These are phyloP conservation scores for Urosaurus nigricauda DNA, from an alignment of 2,797 vertebrate genomes.

Conservation along the genomic window DNA sequence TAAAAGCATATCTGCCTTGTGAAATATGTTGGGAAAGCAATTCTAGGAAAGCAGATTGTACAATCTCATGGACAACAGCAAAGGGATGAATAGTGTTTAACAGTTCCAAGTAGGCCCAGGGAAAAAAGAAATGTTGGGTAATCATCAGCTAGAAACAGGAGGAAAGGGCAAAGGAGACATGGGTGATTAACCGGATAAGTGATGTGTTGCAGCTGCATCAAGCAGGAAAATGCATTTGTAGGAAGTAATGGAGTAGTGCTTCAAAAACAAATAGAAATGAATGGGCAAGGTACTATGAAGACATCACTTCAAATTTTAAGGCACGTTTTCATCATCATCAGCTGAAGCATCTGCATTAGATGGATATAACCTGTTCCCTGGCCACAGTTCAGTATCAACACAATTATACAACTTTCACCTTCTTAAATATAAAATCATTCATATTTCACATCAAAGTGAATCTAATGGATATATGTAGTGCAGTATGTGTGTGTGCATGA, in stretches of 20 bases:
- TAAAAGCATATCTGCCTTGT: constrained; percentile 15
- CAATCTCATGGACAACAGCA: constrained; percentile 15
- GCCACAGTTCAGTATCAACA: constrained; percentile 4
- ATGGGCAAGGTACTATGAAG: constrained; percentile 3
- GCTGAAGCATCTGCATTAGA: background rate
- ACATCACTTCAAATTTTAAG: background rate
- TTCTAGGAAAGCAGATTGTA: constrained; percentile 6
- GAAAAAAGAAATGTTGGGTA: background rate
- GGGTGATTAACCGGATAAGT: constrained; percentile 23
- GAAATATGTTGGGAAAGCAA: constrained; percentile 30
- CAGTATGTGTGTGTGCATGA: background rate
- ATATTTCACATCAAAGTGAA: constrained; percentile 11
- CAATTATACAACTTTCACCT: constrained; percentile 10
- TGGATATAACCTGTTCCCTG: constrained; percentile 11
- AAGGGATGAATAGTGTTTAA: constrained; percentile 21
- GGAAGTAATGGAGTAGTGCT: background rate
- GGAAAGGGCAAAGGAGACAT: background rate
- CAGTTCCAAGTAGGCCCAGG: constrained; percentile 4
- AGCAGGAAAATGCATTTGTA: constrained; percentile 10
- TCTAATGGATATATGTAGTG: background rate
- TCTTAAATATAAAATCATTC: background rate
- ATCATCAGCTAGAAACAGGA: constrained; percentile 3
- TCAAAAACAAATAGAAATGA: constrained; percentile 20
- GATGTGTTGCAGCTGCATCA: constrained; percentile 16
- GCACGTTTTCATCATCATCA: background rate